Base-by-base conservation (phyloP, 64 coral and sea anemone genomes). In the Montipora efflorescens region DNA sequence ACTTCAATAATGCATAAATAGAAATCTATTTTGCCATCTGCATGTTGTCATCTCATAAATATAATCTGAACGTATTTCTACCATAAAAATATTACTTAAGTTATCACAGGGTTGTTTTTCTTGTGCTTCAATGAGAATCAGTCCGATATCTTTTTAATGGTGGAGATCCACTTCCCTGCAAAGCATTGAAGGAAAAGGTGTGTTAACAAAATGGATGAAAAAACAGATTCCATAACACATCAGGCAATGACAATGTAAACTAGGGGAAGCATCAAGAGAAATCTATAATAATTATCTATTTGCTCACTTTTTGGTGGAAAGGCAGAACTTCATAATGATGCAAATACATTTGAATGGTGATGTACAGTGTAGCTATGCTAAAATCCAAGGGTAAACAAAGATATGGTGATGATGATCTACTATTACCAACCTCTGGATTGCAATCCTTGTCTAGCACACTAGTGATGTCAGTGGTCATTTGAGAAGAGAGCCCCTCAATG, bases 1-100 rank as follows among this genome's bases (percentile, higher is more conserved):
- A 83, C 80, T 83, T 22, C 36, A 14, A 23, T 83, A 44, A 36
- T 84, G n/a, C 55, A 78, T 95, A 95, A 95, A 95, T 95, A 95
- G 78, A 67, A 71, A 71, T 70, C 90, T 85, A 36, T 79, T 84
- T 55, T 90, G 62, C n/a, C 14, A 18, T 12, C 9, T 49, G 16
- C 18, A 50, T 47, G 3, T 80, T 10, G 52, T 82, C 45, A 71
- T 2, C 46, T 70, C 47, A 85, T 85, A 85, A 85, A 85, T 85
- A 85, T 70, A 64, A 19, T 49, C 44, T 85, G 16, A 48, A 70
- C 50, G n/a, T 9, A 47, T 85, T 71, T 71, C 66, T 85, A 85
- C 13, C 8, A 11, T 70, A 71, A 64, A 71, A 70, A n/a, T 53
- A 48, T 45, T 93, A 69, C n/a, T 66, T 78, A 50, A 77, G n/a